These are phyloP conservation scores for Macrochelys suwanniensis DNA, from an alignment of 2,797 vertebrate genomes.

Conservation along the genomic window DNA sequence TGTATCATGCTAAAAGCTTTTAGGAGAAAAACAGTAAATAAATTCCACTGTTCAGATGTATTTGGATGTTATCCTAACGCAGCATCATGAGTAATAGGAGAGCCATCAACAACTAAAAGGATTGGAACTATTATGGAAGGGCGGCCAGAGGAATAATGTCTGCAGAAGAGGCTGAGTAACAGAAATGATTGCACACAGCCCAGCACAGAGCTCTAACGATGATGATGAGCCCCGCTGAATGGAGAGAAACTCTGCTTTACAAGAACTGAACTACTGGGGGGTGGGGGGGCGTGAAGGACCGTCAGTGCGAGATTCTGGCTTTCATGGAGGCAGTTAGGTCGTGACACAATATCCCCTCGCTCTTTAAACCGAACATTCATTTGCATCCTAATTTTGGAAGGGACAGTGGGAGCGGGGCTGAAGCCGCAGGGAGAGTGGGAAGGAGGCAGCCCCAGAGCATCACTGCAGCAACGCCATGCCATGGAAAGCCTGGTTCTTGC, in stretches of 20 bases:
- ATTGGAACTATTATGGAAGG: constrained; percentile 62
- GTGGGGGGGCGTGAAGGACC: accelerated
- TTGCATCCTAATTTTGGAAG: accelerated
- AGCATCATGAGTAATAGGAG: constrained; percentile 56
- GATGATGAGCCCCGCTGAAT: neutral
- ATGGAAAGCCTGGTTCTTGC: neutral
- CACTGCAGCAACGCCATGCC: neutral
- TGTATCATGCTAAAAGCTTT: constrained; percentile 80
- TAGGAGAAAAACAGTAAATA: constrained; percentile 78
- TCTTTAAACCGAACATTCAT: accelerated
- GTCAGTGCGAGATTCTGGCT: neutral
- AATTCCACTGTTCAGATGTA: constrained; percentile 71
- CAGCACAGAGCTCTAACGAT: neutral
- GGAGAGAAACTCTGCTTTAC: neutral
- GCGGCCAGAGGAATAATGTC: constrained; percentile 66
- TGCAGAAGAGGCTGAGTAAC: constrained; percentile 51
- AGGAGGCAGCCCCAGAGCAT: neutral
- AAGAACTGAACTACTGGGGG: neutral
- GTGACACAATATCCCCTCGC: accelerated
- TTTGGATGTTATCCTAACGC: constrained; percentile 70
- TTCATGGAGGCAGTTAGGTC: neutral
- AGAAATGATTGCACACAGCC: constrained; percentile 21
- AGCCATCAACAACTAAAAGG: constrained; percentile 76
- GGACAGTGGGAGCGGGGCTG: accelerated
- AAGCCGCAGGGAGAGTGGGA: accelerated